Conservation (phyloP, 2,888 invertebrate genomes). For the Dichetophora obliterata region DNA sequence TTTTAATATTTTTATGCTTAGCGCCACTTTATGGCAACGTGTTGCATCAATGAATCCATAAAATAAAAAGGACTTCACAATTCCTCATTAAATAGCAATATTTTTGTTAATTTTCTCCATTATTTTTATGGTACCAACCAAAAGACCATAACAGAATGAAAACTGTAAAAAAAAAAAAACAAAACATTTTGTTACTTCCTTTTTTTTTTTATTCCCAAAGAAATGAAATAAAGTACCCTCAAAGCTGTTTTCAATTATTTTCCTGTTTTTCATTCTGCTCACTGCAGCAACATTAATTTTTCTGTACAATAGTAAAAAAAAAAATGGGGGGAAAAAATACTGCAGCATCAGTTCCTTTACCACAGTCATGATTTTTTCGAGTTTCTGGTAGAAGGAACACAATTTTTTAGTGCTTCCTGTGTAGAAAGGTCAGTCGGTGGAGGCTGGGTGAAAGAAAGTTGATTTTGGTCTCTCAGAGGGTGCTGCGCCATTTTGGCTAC, state of each 20-base stretch:
- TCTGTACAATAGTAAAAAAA: not conserved
- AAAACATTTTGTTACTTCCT: not conserved
- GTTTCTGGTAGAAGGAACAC: not conserved
- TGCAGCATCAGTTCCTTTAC: not conserved
- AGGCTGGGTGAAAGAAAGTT: not conserved
- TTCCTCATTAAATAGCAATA: not conserved
- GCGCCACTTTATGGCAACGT: not conserved
- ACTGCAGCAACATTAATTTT: not conserved
- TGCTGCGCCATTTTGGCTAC: not conserved
- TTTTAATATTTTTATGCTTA: too few relatives aligned
- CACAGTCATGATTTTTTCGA: not conserved
- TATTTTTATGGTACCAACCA: not conserved
- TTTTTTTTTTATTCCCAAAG: not conserved
- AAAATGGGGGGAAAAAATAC: not conserved
- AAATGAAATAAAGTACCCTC: slow-evolving; percentile 18
- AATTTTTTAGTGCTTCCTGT: slow-evolving; percentile 36
- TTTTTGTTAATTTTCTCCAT: slow-evolving; percentile 3
- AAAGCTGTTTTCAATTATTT: slow-evolving; percentile 40
- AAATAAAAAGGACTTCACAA: not conserved
- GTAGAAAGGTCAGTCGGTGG: slow-evolving; percentile 7
- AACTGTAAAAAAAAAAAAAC: not conserved
- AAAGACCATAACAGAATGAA: not conserved
- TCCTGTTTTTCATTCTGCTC: slow-evolving; percentile 31
- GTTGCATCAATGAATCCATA: slow-evolving; percentile 15
- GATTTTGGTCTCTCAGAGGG: not conserved